Evolutionary conservation across 2,797 vertebrate genomes (phyloP), one percentile per base, ranked within the genome.

Genomic region (Brachyrhaphis roseni): DNA sequence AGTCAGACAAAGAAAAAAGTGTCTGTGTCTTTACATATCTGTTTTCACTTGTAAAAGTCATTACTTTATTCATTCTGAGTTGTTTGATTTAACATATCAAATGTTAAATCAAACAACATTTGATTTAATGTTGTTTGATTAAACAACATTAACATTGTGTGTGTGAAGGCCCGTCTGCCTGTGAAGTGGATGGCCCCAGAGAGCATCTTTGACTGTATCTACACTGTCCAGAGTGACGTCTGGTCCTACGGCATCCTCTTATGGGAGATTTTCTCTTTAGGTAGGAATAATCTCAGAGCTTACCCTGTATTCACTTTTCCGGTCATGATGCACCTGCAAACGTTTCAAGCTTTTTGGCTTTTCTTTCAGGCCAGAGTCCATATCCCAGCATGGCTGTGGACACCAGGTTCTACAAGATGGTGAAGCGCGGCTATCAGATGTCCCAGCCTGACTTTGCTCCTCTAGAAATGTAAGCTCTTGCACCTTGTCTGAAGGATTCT

Each of bases 111-210:
- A n/a, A n/a, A n/a, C n/a, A n/a, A n/a, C n/a, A n/a, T n/a, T n/a
- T n/a, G n/a, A n/a, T n/a, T n/a, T n/a, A n/a, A n/a, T n/a, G n/a
- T 28, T 46, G 41, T 46, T 72, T 16, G 28, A 28, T 45, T n/a
- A 4, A 2, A 72, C 45, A n/a, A n/a, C n/a, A n/a, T n/a, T 8
- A 15, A 46, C 45, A 1, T 5, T 51, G 28, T 89, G 46, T 87
- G 34, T 81, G 8, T 84, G n/a, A 92, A 99, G 98, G 98, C 98
- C 5, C 98, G 98, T 51, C 95, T 99, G 82, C 98, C 98, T 0
- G 98, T 99, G 79, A 99, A 99, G 89, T 99, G 98, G 98, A 99
- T 99, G 98, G 98, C 98, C 13, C 98, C 98, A 0, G 98, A 99
- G 92, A 99, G 98, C 86, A 99, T 99, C 91, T 99, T 99, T 8